Conservation (phyloP, 2,113 vertebrate genomes). For the Thermophis baileyi region DNA sequence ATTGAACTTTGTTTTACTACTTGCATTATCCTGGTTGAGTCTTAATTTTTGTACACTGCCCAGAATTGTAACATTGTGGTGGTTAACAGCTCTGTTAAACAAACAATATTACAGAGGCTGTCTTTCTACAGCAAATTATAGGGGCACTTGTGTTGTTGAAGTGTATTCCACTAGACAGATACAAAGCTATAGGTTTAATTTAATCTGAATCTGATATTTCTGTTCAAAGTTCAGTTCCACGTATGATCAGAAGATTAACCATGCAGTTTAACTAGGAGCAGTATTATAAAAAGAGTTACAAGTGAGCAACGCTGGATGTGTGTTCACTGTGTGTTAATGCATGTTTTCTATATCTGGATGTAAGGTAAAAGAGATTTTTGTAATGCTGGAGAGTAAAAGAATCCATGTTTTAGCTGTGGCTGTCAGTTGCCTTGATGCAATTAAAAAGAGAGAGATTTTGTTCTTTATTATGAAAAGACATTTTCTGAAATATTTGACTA, state of each 20-base stretch:
- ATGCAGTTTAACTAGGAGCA: background rate
- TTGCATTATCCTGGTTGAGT: background rate
- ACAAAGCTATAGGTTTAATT: background rate
- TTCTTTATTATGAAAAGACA: background rate
- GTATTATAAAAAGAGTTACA: background rate
- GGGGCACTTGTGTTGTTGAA: background rate
- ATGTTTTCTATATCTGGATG: background rate
- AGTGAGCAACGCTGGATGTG: no score
- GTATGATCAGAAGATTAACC: background rate
- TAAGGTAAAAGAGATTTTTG: background rate
- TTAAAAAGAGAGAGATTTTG: background rate
- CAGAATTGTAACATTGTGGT: background rate
- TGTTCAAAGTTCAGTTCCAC: background rate
- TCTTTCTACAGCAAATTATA: background rate
- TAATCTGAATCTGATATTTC: background rate
- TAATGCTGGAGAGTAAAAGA: background rate
- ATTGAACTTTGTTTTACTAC: background rate
- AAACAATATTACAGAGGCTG: background rate
- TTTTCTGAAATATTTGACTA: background rate
- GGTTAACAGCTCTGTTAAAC: background rate
- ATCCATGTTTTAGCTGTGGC: no score
- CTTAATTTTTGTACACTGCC: background rate
- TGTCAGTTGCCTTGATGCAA: background rate
- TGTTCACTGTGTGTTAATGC: background rate
- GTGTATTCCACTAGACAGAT: background rate